phyloP scores from a whole-genome alignment of 2,113 vertebrate species.

The Pampusana beccarii region DNA sequence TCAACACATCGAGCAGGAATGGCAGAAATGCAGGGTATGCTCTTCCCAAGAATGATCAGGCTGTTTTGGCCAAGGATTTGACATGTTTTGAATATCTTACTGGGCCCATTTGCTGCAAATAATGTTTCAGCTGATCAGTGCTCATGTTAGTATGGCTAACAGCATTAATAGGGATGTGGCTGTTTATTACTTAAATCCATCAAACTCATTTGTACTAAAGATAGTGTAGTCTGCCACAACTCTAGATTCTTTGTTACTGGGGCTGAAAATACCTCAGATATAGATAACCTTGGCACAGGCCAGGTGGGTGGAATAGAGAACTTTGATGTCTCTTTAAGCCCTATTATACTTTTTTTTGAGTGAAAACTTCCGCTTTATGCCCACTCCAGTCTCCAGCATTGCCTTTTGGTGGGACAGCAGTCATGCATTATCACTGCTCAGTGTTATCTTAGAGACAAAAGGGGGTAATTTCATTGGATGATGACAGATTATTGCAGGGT shows the following conservation, averaged over 20 bases:
- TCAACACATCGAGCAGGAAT: neutral
- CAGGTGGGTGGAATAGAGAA: neutral
- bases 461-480: neutral
- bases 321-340: fast-evolving
- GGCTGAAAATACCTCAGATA: neutral
- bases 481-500: neutral
- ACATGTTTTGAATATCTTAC: neutral
- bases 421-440: fast-evolving
- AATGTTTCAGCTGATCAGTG: neutral
- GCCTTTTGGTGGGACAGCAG: neutral
- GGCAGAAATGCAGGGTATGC: neutral
- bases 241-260: neutral
- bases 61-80: neutral
- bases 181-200: neutral
- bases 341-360: neutral
- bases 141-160: neutral
- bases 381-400: neutral
- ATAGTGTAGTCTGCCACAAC: neutral
- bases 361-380: neutral
- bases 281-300: neutral
- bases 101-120: neutral
- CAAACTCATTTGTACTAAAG: neutral
- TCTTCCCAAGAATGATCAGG: neutral
- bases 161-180: neutral
- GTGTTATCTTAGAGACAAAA: neutral